Evolutionary conservation across 2,888 invertebrate species (phyloP).

Genomic region (Lasiommata megera): DNA sequence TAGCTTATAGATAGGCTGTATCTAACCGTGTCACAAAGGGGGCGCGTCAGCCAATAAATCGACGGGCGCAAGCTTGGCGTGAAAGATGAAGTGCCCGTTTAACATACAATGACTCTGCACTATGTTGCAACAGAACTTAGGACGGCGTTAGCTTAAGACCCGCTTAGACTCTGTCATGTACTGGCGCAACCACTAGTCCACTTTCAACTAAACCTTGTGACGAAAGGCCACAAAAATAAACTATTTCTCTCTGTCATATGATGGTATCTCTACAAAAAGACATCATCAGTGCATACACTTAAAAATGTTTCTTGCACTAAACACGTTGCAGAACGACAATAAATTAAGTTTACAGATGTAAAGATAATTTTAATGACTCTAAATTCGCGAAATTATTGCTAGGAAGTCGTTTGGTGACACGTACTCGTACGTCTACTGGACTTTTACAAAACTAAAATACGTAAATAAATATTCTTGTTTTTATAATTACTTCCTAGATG

Average conservation of each 20-base stretch:
- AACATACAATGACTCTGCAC: conserved; percentile 75
- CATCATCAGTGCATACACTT: conserved; percentile 26
- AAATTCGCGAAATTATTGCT: conserved; percentile 29
- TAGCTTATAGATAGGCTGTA: conserved; percentile 40
- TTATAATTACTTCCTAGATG: conserved; percentile 30
- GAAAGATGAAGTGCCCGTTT: conserved; percentile 78
- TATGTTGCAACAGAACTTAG: conserved; percentile 56
- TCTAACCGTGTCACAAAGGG: conserved; percentile 57
- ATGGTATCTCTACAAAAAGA: conserved; percentile 25
- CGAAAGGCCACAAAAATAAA: conserved; percentile 23
- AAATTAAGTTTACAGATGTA: conserved; percentile 28
- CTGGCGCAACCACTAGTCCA: conserved; percentile 43
- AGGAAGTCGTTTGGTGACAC: conserved; percentile 31
- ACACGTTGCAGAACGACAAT: conserved; percentile 23
- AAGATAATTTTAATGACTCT: conserved; percentile 30
- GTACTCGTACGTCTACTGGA: conserved; percentile 19
- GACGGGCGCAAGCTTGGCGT: conserved; percentile 57
- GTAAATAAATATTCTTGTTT: conserved; percentile 11
- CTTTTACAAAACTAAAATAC: conserved; percentile 26
- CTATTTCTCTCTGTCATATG: conserved; percentile 20
- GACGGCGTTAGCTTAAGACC: conserved; percentile 38
- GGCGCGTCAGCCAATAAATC: conserved; percentile 76
- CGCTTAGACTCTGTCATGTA: conserved; percentile 34
- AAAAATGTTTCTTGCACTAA: conserved; percentile 24
- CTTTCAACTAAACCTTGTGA: conserved; percentile 17